Evolutionary conservation across 2,113 vertebrate genomes (phyloP).

Genomic region (Ctenomys sociabilis): DNA sequence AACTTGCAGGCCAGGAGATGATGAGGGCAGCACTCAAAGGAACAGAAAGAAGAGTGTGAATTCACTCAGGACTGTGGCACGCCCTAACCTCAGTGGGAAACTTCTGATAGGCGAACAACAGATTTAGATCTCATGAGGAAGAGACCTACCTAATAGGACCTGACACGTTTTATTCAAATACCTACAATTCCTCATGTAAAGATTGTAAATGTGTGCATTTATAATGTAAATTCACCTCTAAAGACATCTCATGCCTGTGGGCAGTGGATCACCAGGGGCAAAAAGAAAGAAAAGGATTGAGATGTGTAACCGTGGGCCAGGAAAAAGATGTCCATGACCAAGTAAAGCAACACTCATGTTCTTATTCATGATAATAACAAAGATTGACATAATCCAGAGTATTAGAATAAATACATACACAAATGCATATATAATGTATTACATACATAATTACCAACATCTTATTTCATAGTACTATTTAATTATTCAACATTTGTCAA

Average conservation of each 20-base stretch:
- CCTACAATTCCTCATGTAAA: not conserved
- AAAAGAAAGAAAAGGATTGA: not conserved
- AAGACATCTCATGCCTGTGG: not conserved
- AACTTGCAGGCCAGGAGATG: not conserved
- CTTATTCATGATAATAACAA: not conserved
- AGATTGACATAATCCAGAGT: not conserved
- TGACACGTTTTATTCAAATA: not conserved
- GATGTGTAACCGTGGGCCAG: not conserved
- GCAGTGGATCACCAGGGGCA: not conserved
- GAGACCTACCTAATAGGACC: not conserved
- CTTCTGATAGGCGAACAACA: not conserved
- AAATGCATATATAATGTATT: accelerated
- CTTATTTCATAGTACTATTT: not conserved
- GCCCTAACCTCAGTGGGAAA: not conserved
- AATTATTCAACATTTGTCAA: slow-evolving; percentile 20
- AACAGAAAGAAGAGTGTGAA: not conserved
- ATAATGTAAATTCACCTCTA: not conserved
- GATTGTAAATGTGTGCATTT: not conserved
- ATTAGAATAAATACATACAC: not conserved
- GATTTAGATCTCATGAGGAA: not conserved
- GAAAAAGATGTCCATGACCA: not conserved
- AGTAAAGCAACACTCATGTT: not conserved
- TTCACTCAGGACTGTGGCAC: accelerated
- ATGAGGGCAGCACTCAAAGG: not conserved
- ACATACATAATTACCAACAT: not conserved